These are phyloP conservation scores for Sander lucioperca DNA, from an alignment of 2,113 vertebrate species.

Conservation along the genomic window DNA sequence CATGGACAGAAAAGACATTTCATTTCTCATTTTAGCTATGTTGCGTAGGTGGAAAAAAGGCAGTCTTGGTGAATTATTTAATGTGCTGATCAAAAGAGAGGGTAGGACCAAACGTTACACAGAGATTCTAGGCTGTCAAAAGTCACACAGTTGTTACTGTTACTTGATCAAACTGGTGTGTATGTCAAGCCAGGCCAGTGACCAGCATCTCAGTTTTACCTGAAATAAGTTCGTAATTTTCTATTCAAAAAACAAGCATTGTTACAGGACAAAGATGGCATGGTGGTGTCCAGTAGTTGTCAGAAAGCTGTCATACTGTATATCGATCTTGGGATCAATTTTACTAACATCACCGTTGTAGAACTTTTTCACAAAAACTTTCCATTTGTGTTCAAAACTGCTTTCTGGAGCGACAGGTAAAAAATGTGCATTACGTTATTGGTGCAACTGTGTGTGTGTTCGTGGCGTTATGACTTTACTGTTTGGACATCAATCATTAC, in stretches of 20 bases:
- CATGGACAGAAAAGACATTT: neutral
- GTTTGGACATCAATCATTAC: constrained; percentile 14
- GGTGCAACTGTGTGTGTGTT: neutral
- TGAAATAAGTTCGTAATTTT: neutral
- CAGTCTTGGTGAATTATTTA: neutral
- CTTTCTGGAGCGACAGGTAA: neutral
- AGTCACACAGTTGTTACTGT: neutral
- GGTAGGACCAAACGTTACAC: neutral
- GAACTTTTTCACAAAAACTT: neutral
- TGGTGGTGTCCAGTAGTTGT: too few species aligned
- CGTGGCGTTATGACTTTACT: neutral
- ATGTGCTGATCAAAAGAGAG: neutral
- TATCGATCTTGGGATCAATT: too few species aligned
- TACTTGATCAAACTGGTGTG: neutral
- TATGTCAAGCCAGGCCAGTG: neutral
- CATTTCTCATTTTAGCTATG: too few species aligned
- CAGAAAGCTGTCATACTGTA: too few species aligned
- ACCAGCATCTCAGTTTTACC: neutral
- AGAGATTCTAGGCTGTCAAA: neutral
- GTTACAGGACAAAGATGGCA: too few species aligned
- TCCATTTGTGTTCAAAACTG: neutral
- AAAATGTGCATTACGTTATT: neutral
- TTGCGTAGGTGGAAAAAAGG: too few species aligned
- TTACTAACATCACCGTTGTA: neutral
- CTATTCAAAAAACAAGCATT: neutral